A percentile compares a stretch with the other conserved stretches of the same genome.
These are phyloP conservation scores for Mobula hypostoma DNA, from an alignment of 2,113 vertebrate genomes.

Conservation along the genomic window DNA sequence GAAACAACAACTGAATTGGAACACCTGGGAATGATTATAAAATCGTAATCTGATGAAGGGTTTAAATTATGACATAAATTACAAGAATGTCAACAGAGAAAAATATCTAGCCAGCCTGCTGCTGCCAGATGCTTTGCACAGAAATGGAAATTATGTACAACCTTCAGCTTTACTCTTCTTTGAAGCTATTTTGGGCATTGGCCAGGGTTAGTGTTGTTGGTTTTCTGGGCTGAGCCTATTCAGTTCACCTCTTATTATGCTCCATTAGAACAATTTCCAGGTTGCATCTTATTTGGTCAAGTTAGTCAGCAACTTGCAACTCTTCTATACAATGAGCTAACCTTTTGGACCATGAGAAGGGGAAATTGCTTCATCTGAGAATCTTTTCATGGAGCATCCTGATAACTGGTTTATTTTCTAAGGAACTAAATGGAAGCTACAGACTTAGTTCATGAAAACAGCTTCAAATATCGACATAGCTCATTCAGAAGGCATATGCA, in stretches of 20 bases:
- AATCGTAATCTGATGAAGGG: slow-evolving; percentile 21
- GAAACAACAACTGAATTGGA: neutral
- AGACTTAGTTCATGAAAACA: neutral
- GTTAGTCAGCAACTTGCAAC: neutral
- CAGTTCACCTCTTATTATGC: neutral
- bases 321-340: neutral
- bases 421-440: neutral
- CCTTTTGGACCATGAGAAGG: neutral
- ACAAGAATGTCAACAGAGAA: neutral
- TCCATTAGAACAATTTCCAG: neutral
- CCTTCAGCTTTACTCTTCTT: neutral
- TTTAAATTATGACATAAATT: slow-evolving; percentile 21
- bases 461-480: neutral
- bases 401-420: neutral
- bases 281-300: neutral
- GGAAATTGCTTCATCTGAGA: neutral
- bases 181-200: neutral
- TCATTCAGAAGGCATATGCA: neutral
- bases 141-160: neutral
- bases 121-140: neutral
- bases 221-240: neutral
- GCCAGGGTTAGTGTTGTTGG: neutral
- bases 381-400: neutral
- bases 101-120: too few relatives aligned
- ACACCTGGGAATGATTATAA: slow-evolving; percentile 21